Base-by-base conservation (phyloP, 2,113 vertebrate species). In the Varanus komodoensis region DNA sequence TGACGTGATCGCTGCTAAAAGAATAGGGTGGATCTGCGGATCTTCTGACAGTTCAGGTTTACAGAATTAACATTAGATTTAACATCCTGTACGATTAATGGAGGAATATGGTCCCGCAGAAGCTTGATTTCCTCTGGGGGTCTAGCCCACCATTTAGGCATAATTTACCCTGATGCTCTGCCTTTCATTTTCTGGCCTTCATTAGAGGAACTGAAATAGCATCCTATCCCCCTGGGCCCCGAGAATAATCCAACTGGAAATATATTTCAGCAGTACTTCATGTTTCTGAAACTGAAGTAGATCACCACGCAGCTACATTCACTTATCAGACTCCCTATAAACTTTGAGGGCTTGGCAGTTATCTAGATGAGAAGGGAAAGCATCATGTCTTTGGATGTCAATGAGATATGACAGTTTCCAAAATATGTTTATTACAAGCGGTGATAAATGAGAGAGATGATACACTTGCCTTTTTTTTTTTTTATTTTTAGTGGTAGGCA, bases 81-180 rank as follows among this genome's bases (percentile, higher is more conserved):
- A 95, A 94, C 80, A 92, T 93, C 95, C 69, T 93, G 91, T 89
- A 95, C 87, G 86, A 95, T 89, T 93, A 95, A 95, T 95, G 93
- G 87, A 88, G 57, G 84, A 91, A 96, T 94, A 92, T 91, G 90
- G 92, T 87, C 94, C 75, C 81, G 93, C 87, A 93, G 77, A 93
- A 93, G 93, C 92, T 79, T 93, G 92, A 96, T 95, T 96, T 97
- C 96, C 92, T 96, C 90, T 94, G 91, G 91, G 87, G 96, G 91
- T 93, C 91, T 89, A 94, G 89, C 91, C 92, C 86, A 94, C 89
- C 90, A 87, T 95, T 95, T 96, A 96, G 77, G 95, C 90, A 94
- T 95, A 96, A 97, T 95, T 96, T 96, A 96, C 94, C 90, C 86
- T 93, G 90, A 95, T 95, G 93, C 86, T 85, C 94, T 75, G 73